These are phyloP conservation scores for Circaetus gallicus DNA, from an alignment of 2,113 vertebrate species.

Conservation along the genomic window DNA sequence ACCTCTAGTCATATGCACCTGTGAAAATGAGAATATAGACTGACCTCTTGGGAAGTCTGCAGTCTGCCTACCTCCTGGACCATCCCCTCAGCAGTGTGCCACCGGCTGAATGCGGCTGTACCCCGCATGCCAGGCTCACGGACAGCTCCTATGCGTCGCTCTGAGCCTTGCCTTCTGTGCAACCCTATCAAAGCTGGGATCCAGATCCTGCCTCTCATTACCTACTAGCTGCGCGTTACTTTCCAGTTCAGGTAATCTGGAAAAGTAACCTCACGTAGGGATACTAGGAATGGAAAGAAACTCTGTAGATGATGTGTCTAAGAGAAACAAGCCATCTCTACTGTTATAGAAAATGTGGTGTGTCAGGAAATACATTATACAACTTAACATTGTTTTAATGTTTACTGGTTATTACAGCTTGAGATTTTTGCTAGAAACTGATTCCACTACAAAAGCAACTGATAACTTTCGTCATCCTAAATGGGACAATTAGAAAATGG, in stretches of 20 bases:
- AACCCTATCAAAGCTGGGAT: background rate
- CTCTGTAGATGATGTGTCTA: background rate
- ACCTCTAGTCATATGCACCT: background rate
- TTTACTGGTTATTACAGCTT: background rate
- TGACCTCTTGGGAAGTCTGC: background rate
- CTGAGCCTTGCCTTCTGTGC: background rate
- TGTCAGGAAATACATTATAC: background rate
- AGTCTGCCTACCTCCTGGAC: background rate
- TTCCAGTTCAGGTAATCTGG: background rate
- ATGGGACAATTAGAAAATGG: background rate
- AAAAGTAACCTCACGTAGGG: background rate
- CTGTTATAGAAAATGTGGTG: background rate
- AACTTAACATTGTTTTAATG: background rate
- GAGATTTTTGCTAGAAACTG: background rate
- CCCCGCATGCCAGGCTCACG: accelerated
- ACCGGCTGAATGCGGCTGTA: accelerated
- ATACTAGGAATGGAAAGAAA: background rate
- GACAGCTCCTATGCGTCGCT: background rate
- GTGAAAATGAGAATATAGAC: accelerated
- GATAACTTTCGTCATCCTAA: background rate
- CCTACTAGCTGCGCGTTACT: background rate
- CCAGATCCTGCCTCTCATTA: background rate
- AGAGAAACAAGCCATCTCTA: background rate
- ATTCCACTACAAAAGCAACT: background rate
- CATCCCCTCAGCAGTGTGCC: accelerated